phyloP scores from a whole-genome alignment of 2,113 vertebrate species.

The Oreochromis niloticus region DNA sequence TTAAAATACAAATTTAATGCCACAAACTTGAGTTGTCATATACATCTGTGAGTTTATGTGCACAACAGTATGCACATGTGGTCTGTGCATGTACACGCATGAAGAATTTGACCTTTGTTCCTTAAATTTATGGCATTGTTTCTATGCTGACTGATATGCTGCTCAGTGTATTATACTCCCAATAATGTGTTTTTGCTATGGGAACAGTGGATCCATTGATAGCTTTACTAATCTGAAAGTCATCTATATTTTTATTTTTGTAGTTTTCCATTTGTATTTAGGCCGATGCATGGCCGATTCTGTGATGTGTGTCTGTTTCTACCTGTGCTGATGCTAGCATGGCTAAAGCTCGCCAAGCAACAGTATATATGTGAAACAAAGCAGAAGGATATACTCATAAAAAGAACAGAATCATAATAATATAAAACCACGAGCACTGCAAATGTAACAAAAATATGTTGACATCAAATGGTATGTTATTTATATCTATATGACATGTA shows the following conservation, averaged over 20 bases:
- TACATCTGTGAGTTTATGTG: not conserved
- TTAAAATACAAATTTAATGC: not conserved
- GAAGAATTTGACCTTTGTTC: not conserved
- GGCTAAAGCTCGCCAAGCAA: not conserved
- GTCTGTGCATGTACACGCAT: not conserved
- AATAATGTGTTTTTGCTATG: accelerated
- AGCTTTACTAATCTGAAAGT: not conserved
- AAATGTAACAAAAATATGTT: not conserved
- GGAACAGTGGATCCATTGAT: not conserved
- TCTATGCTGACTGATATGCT: not conserved
- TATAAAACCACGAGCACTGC: not conserved
- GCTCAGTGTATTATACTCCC: not conserved
- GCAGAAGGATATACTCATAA: not conserved
- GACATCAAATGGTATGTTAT: not conserved
- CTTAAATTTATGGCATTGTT: not conserved
- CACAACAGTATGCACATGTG: not conserved
- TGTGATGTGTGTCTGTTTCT: accelerated
- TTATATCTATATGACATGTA: not conserved
- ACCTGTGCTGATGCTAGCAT: not conserved
- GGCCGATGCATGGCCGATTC: accelerated
- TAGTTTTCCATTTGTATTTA: not conserved
- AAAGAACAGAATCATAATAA: not conserved
- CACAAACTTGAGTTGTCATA: not conserved
- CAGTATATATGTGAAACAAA: not conserved
- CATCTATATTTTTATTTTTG: not conserved